phyloP scores from a whole-genome alignment of 2,797 vertebrate genomes.

The Eleutherodactylus coqui region DNA sequence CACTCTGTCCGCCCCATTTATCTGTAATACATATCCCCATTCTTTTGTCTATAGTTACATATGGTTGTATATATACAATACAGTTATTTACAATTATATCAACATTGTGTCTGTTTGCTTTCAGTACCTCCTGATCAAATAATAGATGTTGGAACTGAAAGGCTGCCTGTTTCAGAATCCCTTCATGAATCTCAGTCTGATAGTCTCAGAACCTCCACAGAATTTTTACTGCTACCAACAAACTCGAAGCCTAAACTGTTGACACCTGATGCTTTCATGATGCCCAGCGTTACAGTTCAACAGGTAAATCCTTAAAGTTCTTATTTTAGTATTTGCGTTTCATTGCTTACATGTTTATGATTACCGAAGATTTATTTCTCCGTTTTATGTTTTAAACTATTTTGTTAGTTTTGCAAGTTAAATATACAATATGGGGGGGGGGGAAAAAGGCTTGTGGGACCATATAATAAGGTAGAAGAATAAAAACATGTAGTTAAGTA shows the following conservation, averaged over 20 bases:
- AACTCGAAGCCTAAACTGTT: constrained; percentile 90
- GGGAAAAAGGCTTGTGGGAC: too few relatives aligned
- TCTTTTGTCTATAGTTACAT: too few relatives aligned
- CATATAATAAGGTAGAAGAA: too few relatives aligned
- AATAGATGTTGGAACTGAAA: constrained; percentile 80
- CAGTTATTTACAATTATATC: neutral
- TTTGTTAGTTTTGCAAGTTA: too few relatives aligned
- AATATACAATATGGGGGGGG: too few relatives aligned
- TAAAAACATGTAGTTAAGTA: too few relatives aligned
- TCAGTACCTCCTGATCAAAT: constrained; percentile 85
- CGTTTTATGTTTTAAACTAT: too few relatives aligned
- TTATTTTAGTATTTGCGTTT: neutral
- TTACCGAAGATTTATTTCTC: too few relatives aligned
- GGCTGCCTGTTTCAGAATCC: constrained; percentile 82
- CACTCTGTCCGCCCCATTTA: too few relatives aligned
- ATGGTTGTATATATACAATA: too few relatives aligned
- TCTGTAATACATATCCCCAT: too few relatives aligned
- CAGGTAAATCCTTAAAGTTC: constrained; percentile 71
- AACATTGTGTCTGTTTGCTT: neutral
- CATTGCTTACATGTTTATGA: neutral
- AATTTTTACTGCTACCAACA: constrained; percentile 84
- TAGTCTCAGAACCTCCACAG: constrained; percentile 84
- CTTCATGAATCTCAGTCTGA: constrained; percentile 87
- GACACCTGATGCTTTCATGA: constrained; percentile 99
- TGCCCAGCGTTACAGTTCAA: constrained; percentile 88